Evolutionary conservation across 2,113 vertebrate species (phyloP).

Genomic region (Zingel zingel): DNA sequence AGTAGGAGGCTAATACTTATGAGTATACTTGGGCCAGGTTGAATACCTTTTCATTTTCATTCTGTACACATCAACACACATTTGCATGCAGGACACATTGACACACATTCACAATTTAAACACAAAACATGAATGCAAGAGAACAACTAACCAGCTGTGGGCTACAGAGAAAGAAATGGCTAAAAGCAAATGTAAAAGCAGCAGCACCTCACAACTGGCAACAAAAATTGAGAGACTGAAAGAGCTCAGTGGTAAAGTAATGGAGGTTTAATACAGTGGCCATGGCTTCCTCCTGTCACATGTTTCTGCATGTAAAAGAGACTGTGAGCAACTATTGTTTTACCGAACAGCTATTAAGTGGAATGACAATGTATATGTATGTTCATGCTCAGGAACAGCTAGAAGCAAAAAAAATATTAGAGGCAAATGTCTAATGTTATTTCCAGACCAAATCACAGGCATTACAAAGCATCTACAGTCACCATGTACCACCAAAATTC

Average conservation of each 20-base stretch:
- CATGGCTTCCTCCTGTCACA: not conserved
- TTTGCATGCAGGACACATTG: too few relatives aligned
- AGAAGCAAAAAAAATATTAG: not conserved
- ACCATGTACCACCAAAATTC: not conserved
- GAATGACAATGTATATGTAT: conserved; percentile 17
- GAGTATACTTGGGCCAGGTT: not conserved
- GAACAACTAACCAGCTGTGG: not conserved
- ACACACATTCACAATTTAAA: not conserved
- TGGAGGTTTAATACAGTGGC: not conserved
- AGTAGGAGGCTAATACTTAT: conserved; percentile 14
- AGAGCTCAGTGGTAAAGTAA: not conserved
- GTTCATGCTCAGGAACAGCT: not conserved
- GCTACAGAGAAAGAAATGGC: conserved; percentile 30
- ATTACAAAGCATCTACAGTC: not conserved
- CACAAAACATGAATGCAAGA: not conserved
- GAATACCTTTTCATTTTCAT: conserved; percentile 1
- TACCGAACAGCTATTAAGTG: not conserved
- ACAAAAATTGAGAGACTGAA: not conserved
- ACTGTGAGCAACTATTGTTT: not conserved
- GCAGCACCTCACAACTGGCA: not conserved
- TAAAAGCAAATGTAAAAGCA: not conserved
- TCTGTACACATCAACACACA: not conserved
- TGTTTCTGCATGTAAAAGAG: conserved; percentile 14
- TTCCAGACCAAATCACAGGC: conserved; percentile 9
- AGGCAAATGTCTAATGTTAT: not conserved